Evolutionary conservation across 1,140 invertebrate species (phyloP).

Genomic region (Meloidogyne chitwoodi): DNA sequence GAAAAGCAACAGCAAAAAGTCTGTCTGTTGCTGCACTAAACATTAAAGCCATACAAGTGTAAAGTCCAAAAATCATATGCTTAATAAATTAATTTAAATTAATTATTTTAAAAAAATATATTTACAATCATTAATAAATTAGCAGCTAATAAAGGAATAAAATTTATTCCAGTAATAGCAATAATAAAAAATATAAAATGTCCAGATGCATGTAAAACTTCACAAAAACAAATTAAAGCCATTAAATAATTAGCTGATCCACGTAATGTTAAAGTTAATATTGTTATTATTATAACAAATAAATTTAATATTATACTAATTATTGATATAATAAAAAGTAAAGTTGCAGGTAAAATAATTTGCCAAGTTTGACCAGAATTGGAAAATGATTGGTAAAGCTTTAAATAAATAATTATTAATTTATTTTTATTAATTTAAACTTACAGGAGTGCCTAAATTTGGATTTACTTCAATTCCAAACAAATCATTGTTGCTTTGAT

Average conservation of each 20-base stretch:
- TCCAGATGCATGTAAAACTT: conserved; percentile 12
- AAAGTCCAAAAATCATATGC: background rate
- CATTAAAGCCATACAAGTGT: background rate
- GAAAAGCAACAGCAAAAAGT: conserved; percentile 9
- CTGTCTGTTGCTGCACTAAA: background rate
- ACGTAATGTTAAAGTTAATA: background rate
- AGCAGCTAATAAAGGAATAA: background rate
- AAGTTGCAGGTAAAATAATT: background rate
- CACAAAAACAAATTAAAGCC: conserved; percentile 9
- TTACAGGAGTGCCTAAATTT: background rate
- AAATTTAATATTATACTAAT: conserved; percentile 3
- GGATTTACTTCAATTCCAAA: background rate
- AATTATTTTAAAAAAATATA: no score
- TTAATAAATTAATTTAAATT: background rate
- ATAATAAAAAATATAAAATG: conserved; percentile 12
- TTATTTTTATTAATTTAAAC: no score
- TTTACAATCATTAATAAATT: background rate
- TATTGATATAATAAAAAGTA: background rate
- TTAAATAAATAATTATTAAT: no score
- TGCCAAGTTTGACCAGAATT: background rate
- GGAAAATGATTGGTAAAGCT: conserved; percentile 4
- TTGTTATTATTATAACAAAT: background rate
- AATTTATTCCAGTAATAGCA: conserved; percentile 5
- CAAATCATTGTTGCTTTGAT: background rate
- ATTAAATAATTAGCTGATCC: conserved; percentile 17